A percentile compares a stretch with the other conserved stretches of the same genome.
Conservation (phyloP, 2,113 vertebrate genomes). For the Catagonus wagneri region DNA sequence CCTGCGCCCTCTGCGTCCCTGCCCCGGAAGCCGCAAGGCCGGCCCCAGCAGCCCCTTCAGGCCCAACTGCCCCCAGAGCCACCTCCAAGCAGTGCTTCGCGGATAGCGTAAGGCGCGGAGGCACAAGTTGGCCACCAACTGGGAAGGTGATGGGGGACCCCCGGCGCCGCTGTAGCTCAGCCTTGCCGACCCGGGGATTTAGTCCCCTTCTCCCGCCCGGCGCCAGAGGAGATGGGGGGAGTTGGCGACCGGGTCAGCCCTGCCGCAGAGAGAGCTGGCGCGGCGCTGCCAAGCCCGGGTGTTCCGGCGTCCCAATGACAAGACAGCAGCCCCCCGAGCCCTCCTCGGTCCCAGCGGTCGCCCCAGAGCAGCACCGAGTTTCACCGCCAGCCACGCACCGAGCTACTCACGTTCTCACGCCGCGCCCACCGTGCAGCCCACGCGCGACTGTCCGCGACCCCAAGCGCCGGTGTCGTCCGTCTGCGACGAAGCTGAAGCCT, state of each 20-base stretch:
- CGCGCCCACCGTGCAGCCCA: constrained; percentile 45
- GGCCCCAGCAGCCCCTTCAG: background rate
- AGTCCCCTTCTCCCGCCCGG: background rate
- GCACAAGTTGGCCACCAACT: constrained; percentile 40
- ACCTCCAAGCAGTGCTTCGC: background rate
- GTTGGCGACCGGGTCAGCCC: background rate
- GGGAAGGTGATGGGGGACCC: background rate
- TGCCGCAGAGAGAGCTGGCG: background rate
- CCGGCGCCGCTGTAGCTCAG: background rate
- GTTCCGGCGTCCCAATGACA: background rate
- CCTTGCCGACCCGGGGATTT: background rate
- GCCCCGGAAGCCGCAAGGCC: background rate
- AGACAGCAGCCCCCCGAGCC: background rate
- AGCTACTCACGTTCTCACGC: constrained; percentile 74
- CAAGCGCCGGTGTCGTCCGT: background rate
- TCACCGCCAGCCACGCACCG: background rate
- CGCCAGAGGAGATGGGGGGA: background rate
- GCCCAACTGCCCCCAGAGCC: background rate
- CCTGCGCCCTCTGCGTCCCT: background rate
- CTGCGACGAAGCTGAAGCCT: background rate
- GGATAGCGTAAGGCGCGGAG: background rate
- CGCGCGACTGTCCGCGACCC: background rate
- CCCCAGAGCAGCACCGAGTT: background rate
- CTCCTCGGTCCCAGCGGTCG: background rate
- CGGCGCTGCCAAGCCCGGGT: background rate